Base-by-base conservation (phyloP, 1,140 invertebrate genomes). In the Drosophila oshimai region DNA sequence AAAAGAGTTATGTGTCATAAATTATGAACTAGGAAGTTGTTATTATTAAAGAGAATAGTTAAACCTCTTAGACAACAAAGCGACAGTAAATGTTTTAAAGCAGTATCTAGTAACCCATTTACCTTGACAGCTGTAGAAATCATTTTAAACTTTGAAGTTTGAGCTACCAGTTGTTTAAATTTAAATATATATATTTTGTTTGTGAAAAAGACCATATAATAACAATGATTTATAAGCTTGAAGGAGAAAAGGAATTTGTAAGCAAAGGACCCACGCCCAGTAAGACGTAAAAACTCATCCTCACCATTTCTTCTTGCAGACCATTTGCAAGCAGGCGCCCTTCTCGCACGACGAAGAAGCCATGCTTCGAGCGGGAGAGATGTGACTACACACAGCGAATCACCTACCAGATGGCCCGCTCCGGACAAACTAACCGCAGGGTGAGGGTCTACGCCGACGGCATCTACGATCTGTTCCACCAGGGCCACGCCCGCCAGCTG, bases 391-490 rank as follows among this genome's bases (percentile, higher is more conserved):
- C 93, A 6, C 91, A 93, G 22, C 95, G 95, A 80, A 97, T 99
- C 69, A 95, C 96, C 0, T 93, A 96, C 67, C 96, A 98, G 76
- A 94, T 94, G 92, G 98, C 98, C 0, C 93, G 93, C 71, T 93
- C 93, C 61, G 97, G 97, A 17, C 94, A 92, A 93, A 96, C 95
- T 7, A 92, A 93, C 4, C 93, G 98, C 42, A 94, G 94, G 70
- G 94, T 99, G 45, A 92, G 98, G 71, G 96, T 99, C 3, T 99
- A 99, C 92, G 97, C 98, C 5, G 98, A 99, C 93, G 98, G 98
- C 49, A 99, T 99, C 84, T 99, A 99, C 91, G 98, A 99, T 92
- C 62, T 91, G 33, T 98, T 98, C 92, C 97, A 98, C 92, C 97
- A 99, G 91, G 99, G 99, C 0, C 99, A 99, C 92, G 98, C 99